Base-by-base conservation (phyloP, 2,888 invertebrate genomes). In the Acholoe squamosa region DNA sequence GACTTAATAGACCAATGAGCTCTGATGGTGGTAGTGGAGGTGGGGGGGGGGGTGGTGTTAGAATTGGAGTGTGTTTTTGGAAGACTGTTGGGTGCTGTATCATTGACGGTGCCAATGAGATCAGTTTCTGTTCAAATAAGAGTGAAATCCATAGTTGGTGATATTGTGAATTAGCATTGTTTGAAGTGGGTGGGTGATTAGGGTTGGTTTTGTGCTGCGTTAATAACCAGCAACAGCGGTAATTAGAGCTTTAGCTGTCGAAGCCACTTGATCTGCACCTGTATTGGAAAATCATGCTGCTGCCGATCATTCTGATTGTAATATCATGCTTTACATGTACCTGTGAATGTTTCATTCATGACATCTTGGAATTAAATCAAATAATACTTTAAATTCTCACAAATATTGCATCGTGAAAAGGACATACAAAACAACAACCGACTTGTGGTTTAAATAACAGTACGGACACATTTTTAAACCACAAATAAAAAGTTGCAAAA, bases 1-100 rank as follows among this genome's bases (percentile, higher is more conserved):
- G 71, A 71, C 71, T 71, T 71, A 71, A 71, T 71, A 71, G 71
- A 71, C 28, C 28, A 71, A 71, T 71, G 71, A 71, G 71, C 71
- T 71, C 28, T 71, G 31, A 16, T 71, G 31, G 71, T 7, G 31
- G 71, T 7, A 7, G 25, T 71, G 71, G 28, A 7, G 71, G 71
- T 54, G 10, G 54, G n/a, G 67, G 71, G 71, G 71, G 71, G 3
- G 71, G 71, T 25, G 71, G 31, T 71, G 28, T 14, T 71, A 19
- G 61, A n/a, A 61, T 43, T 43, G 43, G 43, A 43, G 43, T 43
- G 43, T 43, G 61, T 61, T 61, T 61, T 61, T 61, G 14, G 61
- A n/a, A 3, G 61, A 61, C 61, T 61, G 19, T 61, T 19, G 19
- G 61, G 22, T 14, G 61, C 61, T 61, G 61, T 61, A 61, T 61